Percentiles rank a stretch among this genome's conserved stretches.
These are phyloP conservation scores for Rhinatrema bivittatum DNA, from an alignment of 2,797 vertebrate genomes.

Conservation along the genomic window DNA sequence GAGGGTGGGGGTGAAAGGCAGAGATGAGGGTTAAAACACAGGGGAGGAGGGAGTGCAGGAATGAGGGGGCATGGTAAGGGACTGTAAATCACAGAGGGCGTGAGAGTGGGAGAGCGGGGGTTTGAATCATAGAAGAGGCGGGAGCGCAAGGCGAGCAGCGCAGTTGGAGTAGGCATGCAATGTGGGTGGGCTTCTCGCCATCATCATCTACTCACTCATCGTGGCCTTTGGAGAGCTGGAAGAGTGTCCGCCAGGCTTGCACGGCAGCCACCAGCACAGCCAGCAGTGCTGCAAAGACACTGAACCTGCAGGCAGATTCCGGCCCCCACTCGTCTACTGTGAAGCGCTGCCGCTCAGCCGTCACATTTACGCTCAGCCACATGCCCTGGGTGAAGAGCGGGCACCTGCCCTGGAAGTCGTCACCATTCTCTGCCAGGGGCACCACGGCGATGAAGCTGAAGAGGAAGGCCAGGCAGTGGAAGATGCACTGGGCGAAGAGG, in stretches of 20 bases:
- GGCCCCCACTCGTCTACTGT: slow-evolving; percentile 95
- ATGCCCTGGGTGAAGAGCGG: slow-evolving; percentile 92
- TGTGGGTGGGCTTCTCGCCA: not conserved
- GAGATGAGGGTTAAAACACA: not conserved
- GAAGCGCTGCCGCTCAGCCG: slow-evolving; percentile 86
- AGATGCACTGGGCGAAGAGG: slow-evolving; percentile 83
- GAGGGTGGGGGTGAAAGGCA: no score
- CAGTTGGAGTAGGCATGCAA: no score
- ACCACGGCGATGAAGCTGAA: slow-evolving; percentile 87
- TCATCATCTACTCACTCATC: slow-evolving; percentile 79
- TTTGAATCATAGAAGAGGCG: no score
- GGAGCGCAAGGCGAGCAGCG: not conserved
- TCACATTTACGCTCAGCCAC: slow-evolving; percentile 96
- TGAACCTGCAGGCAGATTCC: slow-evolving; percentile 86
- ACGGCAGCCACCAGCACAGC: slow-evolving; percentile 84
- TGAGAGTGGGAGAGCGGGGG: no score
- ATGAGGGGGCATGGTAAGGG: no score
- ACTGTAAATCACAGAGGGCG: not conserved
- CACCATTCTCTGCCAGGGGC: slow-evolving; percentile 86
- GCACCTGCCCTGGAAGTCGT: slow-evolving; percentile 86
- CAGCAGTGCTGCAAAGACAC: slow-evolving; percentile 81
- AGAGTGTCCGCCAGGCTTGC: slow-evolving; percentile 89
- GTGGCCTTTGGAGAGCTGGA: slow-evolving; percentile 91
- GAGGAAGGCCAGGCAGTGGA: slow-evolving; percentile 84
- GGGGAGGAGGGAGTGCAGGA: no score